Conservation (phyloP, 2,113 vertebrate genomes). For the Heterotilapia buettikoferi region DNA sequence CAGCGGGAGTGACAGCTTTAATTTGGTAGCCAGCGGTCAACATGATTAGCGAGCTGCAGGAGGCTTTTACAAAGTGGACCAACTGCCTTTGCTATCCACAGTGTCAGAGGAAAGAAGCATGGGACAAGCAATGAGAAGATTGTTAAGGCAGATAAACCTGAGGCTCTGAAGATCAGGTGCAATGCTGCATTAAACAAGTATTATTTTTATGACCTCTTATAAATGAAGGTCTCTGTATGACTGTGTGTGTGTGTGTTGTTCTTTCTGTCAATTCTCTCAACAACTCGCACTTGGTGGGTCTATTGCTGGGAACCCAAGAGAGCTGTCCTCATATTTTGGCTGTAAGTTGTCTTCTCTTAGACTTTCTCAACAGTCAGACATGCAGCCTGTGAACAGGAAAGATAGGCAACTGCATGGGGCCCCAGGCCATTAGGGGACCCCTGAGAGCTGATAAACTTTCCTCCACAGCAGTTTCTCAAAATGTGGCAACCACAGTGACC, state of each 20-base stretch:
- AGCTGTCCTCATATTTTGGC: background rate
- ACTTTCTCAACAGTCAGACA: background rate
- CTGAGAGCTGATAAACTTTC: background rate
- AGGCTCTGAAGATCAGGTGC: background rate
- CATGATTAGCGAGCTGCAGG: slow-evolving; percentile 64
- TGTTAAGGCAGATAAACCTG: background rate
- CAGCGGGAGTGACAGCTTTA: slow-evolving; percentile 62
- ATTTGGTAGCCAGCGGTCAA: slow-evolving; percentile 62
- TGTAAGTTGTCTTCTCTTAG: background rate
- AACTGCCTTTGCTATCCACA: slow-evolving; percentile 27
- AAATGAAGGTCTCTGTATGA: background rate
- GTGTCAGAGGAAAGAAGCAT: slow-evolving; percentile 26
- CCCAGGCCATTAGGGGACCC: background rate
- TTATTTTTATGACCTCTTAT: background rate
- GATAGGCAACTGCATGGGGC: background rate
- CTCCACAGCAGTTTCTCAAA: background rate
- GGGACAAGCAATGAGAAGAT: slow-evolving; percentile 10
- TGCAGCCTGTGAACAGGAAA: background rate
- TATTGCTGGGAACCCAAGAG: background rate
- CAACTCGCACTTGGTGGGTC: background rate
- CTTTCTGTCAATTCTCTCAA: background rate
- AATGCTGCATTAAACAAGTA: background rate
- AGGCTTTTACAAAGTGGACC: slow-evolving; percentile 58
- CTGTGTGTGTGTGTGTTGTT: background rate
- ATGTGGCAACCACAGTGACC: background rate